phyloP scores from a whole-genome alignment of 1,140 invertebrate genomes.

The Hyles vespertilio region DNA sequence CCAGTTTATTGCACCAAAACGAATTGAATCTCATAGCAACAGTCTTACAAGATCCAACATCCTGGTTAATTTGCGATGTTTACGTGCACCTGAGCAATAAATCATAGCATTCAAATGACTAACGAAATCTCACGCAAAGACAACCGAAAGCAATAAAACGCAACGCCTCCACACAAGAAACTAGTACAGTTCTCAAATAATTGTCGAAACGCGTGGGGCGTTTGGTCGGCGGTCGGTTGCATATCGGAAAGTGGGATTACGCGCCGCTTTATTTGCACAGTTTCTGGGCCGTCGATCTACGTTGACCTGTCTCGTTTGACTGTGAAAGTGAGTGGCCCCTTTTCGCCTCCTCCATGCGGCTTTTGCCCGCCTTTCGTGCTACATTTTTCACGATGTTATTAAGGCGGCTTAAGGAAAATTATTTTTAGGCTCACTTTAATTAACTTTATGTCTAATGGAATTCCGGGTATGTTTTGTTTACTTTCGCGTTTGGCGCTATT shows the following conservation, averaged over 20 bases:
- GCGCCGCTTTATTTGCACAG: slow-evolving; percentile 26
- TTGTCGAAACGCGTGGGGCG: slow-evolving; percentile 31
- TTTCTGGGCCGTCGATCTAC: slow-evolving; percentile 58
- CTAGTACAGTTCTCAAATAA: slow-evolving; percentile 19
- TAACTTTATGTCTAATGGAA: background rate
- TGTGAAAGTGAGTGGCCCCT: slow-evolving; percentile 20
- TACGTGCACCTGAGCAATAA: too few species aligned
- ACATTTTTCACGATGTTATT: too few species aligned
- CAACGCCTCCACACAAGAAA: slow-evolving; percentile 11
- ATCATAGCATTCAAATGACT: too few species aligned
- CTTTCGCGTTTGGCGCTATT: too few species aligned
- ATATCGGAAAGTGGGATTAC: slow-evolving; percentile 25
- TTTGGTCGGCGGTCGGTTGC: background rate
- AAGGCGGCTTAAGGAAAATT: too few species aligned
- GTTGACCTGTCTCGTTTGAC: slow-evolving; percentile 37
- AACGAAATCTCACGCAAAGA: too few species aligned
- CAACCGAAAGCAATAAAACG: slow-evolving; percentile 11
- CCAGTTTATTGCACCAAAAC: too few species aligned
- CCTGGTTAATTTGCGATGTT: too few species aligned
- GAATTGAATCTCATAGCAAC: too few species aligned
- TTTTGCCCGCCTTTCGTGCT: too few species aligned
- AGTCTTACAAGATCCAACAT: too few species aligned
- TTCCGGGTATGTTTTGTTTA: too few species aligned
- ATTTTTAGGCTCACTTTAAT: background rate
- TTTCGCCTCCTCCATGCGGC: background rate